Base-by-base conservation (phyloP, 2,888 invertebrate genomes). In the Oscheius sp. region DNA sequence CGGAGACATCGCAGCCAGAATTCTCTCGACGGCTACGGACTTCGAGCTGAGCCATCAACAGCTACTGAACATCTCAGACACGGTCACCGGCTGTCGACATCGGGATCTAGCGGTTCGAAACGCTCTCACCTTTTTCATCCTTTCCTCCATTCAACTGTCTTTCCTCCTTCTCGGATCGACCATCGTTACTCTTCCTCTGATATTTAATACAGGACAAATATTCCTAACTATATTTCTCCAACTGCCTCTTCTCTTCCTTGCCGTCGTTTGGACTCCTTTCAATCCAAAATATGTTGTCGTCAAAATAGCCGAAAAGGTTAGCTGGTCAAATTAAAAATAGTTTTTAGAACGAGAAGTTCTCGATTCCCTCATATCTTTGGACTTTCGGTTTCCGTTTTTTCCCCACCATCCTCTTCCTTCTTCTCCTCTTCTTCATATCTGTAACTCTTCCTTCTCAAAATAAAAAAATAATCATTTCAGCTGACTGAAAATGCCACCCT, bases 1-100 rank as follows among this genome's bases (percentile, higher is more conserved):
- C 9, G 67, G 50, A 22, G 63, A 69, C 12, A 67, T 80, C 26
- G 72, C 80, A 1, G 67, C 64, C 22, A 47, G 49, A 47, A 41
- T 78, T 36, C 62, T 72, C 9, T 61, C 71, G 6, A 41, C 77
- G 44, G 73, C 77, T 0, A 64, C 76, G 0, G 76, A 76, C 47
- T 72, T 76, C 20, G 57, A 71, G 12, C 50, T 76, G 36, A 67
- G 63, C 45, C 76, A 76, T 61, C 22, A 45, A 5, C 68, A 61
- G 67, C 59, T 72, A 20, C 67, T 74, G 2, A 63, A 62, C 26
- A 54, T 80, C 0, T 36, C 78, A 9, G 57, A 62, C 1, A 63
- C 78, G 14, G 72, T 80, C 9, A 69, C 67, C 5, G 64, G 65
- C 12, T 32, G 71, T 12, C 70, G 80, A 5, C 73, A 78, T 59